Conservation (phyloP, 2,888 invertebrate genomes). For the Apeira syringaria region DNA sequence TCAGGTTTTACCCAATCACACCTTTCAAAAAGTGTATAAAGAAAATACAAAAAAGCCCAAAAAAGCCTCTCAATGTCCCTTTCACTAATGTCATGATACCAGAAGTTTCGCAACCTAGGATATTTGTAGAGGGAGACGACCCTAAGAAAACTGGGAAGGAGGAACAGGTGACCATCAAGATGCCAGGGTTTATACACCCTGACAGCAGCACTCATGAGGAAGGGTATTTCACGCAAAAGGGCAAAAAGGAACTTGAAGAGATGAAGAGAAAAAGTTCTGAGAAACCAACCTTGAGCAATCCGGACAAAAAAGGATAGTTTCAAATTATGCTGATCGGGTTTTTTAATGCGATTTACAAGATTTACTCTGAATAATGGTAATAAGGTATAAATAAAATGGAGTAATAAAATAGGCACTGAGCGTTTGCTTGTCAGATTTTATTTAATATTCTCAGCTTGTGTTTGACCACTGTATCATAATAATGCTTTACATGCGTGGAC, state of each 20-base stretch:
- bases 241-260: conserved; percentile 43
- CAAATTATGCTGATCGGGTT: background rate
- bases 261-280: conserved; percentile 42
- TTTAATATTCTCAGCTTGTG: no score
- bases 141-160: conserved; percentile 1
- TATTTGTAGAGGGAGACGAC: background rate
- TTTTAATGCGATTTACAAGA: no score
- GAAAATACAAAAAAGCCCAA: background rate
- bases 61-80: background rate
- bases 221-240: conserved; percentile 43
- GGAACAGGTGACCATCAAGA: conserved; percentile 25
- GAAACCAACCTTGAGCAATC: conserved; percentile 32
- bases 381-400: no score
- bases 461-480: no score
- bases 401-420: no score
- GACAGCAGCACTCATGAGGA: conserved; percentile 40
- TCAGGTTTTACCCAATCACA: conserved; percentile 11
- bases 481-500: no score
- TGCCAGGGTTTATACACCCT: conserved; percentile 48
- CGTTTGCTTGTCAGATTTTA: no score
- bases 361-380: no score
- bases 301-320: conserved; percentile 31
- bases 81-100: background rate
- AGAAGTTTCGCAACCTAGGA: background rate
- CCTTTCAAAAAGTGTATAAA: conserved; percentile 15